Evolutionary conservation across 2,888 invertebrate genomes (phyloP), one percentile per base, ranked within the genome.

Genomic region (Andricus curvator): DNA sequence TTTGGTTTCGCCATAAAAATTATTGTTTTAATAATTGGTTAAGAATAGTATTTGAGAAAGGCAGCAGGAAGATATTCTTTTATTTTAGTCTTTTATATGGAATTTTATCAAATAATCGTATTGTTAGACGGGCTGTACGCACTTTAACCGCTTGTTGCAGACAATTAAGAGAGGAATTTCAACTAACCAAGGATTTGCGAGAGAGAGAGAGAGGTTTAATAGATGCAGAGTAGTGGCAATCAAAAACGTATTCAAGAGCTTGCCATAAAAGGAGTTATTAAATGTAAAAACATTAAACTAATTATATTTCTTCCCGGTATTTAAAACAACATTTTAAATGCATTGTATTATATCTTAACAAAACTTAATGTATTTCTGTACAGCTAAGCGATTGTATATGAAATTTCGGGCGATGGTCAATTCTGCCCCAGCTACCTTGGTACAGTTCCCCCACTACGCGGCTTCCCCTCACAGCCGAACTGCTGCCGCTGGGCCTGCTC

Each of bases 141-240:
- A 48, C 25, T 68, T 22, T 56, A 74, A 74, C 74, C 74, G 56
- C 74, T 74, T 74, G 74, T 74, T 74, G 74, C 74, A 74, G 74
- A 74, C 74, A 74, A 74, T 74, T 74, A 74, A 74, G 74, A 56
- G 74, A 74, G 33, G 74, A 74, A 74, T 74, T 74, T 56, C 74
- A 74, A 74, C 74, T 74, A 74, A 74, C 74, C 56, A 74, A 74
- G 74, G 74, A 74, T 74, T 33, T 74, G 20, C 51, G 29, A 33
- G 56, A 56, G 74, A 70, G 29, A 29, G 29, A 70, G 29, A 29
- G 33, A 74, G 56, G 74, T 56, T 74, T 74, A n/a, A 33, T 70
- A 70, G 70, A 56, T 51, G 70, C 70, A 70, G 70, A 51, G 29
- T 70, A 62, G 62, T 25, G 15, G 25, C 62, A 70, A 56, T 74